A percentile compares a stretch with the other conserved stretches of the same genome.
Evolutionary conservation across 2,888 invertebrate species (phyloP).

Genomic region (Alitta virens): DNA sequence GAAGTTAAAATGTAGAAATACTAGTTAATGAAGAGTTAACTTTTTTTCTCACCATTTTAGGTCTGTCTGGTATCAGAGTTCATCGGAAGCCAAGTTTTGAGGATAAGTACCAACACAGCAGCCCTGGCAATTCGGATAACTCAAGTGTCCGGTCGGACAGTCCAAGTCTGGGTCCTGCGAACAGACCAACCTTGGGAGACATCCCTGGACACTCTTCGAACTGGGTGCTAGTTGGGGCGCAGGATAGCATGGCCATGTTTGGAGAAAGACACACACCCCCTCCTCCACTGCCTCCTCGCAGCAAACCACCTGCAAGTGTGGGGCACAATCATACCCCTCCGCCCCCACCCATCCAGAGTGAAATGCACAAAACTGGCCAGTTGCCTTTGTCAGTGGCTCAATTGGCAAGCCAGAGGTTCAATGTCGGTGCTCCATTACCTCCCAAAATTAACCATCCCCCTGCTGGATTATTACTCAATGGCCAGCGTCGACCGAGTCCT

Average conservation of each 20-base stretch:
- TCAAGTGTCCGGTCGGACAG: constrained; percentile 69
- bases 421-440: neutral
- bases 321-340: constrained; percentile 59
- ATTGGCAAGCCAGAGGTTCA: neutral
- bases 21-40: neutral
- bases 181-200: neutral
- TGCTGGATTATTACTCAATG: constrained; percentile 47
- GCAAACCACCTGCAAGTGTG: constrained; percentile 7
- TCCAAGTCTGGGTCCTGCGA: constrained; percentile 66
- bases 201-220: constrained; percentile 38
- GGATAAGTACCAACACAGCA: constrained; percentile 75
- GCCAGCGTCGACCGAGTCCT: constrained; percentile 61
- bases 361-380: neutral
- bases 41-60: neutral
- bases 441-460: constrained; percentile 53
- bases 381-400: neutral
- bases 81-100: constrained; percentile 86
- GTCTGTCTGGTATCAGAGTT: constrained; percentile 55
- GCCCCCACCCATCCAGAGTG: constrained; percentile 32
- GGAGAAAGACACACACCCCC: constrained; percentile 31
- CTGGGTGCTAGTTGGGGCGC: neutral
- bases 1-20: neutral
- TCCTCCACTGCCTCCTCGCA: constrained; percentile 62
- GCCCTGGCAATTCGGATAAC: constrained; percentile 64
- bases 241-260: neutral